Evolutionary conservation across 2,888 invertebrate species (phyloP).

Genomic region (Orthosia gothica): DNA sequence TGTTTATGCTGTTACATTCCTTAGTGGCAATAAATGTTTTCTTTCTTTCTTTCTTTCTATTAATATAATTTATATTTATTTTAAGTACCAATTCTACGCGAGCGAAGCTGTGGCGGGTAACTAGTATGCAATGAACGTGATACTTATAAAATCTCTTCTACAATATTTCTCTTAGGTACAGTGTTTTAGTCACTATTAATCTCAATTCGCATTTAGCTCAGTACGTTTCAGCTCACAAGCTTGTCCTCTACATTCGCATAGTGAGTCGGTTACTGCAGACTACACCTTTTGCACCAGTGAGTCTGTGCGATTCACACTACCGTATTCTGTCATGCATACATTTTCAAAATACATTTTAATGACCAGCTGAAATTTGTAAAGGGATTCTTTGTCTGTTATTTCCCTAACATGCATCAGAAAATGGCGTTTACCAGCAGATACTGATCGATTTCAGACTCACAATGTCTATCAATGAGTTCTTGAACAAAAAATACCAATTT

Average conservation of each 20-base stretch:
- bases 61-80: too few species aligned
- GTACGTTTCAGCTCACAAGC: neutral
- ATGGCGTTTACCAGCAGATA: conserved; percentile 4
- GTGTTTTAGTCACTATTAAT: conserved; percentile 5
- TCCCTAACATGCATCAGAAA: neutral
- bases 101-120: too few species aligned
- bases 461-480: conserved; percentile 12
- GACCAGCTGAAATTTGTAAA: conserved; percentile 5
- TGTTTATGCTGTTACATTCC: too few species aligned
- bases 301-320: conserved; percentile 1
- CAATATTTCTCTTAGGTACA: neutral
- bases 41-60: too few species aligned
- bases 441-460: neutral
- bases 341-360: conserved; percentile 37
- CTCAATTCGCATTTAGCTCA: conserved; percentile 7
- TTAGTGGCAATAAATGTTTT: too few species aligned
- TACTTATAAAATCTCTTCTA: neutral
- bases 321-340: conserved; percentile 26
- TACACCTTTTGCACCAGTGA: conserved; percentile 26
- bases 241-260: conserved; percentile 13
- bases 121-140: neutral
- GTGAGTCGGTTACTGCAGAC: conserved; percentile 13
- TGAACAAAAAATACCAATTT: conserved; percentile 28
- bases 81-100: too few species aligned
- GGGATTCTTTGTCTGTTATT: neutral